Conservation (phyloP, 2,113 vertebrate genomes). For the Chelonoidis abingdonii region DNA sequence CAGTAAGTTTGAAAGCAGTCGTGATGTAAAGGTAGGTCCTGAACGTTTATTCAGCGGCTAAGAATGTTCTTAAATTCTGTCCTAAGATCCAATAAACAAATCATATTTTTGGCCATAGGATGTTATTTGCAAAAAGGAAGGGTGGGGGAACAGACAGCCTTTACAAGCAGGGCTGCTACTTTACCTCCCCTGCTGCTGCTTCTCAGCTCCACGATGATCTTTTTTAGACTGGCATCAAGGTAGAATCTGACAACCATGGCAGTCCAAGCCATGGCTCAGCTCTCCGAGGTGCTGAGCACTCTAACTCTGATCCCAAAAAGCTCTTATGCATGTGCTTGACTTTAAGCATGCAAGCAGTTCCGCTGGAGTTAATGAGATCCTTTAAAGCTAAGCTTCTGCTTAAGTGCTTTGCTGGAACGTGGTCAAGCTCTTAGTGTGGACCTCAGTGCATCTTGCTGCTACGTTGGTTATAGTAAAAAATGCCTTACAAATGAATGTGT, state of each 20-base stretch:
- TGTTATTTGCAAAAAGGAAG: not conserved
- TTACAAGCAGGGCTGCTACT: not conserved
- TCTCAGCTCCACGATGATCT: not conserved
- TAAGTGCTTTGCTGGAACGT: not conserved
- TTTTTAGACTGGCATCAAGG: not conserved
- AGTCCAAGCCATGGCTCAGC: not conserved
- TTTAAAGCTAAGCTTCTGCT: not conserved
- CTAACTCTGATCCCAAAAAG: not conserved
- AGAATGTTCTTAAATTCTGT: accelerated
- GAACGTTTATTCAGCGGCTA: not conserved
- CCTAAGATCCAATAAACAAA: not conserved
- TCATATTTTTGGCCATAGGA: not conserved
- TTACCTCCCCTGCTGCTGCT: not conserved
- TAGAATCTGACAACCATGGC: not conserved
- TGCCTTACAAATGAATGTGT: not conserved
- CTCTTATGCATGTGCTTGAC: not conserved
- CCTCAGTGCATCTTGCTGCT: not conserved
- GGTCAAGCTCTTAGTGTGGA: not conserved
- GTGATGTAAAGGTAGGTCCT: accelerated
- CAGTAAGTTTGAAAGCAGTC: not conserved
- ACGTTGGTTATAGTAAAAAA: not conserved
- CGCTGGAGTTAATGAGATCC: accelerated
- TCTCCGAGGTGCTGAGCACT: not conserved
- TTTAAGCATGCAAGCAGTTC: not conserved
- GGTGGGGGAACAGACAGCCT: not conserved